Conservation (phyloP, 1,140 invertebrate genomes). For the Zaprionus ghesquierei region DNA sequence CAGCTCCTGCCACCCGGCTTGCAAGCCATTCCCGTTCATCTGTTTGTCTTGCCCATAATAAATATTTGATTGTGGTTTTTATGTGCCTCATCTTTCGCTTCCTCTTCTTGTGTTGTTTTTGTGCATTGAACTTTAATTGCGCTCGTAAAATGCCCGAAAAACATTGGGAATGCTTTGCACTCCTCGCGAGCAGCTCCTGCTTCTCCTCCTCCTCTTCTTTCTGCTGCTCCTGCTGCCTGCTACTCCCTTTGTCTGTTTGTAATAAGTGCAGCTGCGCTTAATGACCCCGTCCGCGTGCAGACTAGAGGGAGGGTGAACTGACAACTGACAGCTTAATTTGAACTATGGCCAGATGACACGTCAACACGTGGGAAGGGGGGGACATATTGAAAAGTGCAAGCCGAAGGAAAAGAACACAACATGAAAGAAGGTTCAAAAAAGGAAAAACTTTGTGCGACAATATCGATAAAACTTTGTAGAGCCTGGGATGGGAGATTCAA, state of each 20-base stretch:
- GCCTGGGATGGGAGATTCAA: too few relatives aligned
- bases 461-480: not conserved
- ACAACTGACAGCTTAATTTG: slow-evolving; percentile 57
- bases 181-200: slow-evolving; percentile 18
- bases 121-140: slow-evolving; percentile 67
- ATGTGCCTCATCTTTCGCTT: not conserved
- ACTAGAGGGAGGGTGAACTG: slow-evolving; percentile 13
- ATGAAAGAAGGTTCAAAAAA: not conserved
- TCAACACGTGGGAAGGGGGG: not conserved
- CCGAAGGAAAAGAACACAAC: not conserved
- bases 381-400: not conserved
- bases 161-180: not conserved
- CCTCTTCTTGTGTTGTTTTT: not conserved
- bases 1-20: not conserved
- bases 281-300: slow-evolving; percentile 23
- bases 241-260: slow-evolving; percentile 20
- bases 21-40: not conserved
- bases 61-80: slow-evolving; percentile 54
- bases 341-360: slow-evolving; percentile 51
- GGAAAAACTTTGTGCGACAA: not conserved
- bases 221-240: not conserved
- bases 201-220: not conserved
- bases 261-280: slow-evolving; percentile 67
- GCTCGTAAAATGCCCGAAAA: slow-evolving; percentile 49
- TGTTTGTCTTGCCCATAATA: not conserved